Conservation (phyloP, 2,888 invertebrate genomes). For the Scaptodrosophila latifasciaeformis region DNA sequence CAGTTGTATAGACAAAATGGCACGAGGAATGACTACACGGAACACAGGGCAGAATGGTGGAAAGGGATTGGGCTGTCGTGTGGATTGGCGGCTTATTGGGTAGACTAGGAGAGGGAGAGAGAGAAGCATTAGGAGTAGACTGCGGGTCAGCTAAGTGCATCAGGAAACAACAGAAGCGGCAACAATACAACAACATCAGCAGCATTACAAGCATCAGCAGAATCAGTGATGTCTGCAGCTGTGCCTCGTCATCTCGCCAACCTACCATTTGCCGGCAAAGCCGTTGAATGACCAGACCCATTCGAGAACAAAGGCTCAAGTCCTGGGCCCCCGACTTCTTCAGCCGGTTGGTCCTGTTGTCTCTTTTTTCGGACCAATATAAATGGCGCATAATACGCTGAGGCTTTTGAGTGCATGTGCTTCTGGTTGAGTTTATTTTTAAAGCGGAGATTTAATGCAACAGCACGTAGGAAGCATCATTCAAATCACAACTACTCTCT, state of each 20-base stretch:
- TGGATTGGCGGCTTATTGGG: background rate
- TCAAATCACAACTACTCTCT: too few relatives aligned
- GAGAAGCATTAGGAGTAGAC: constrained; percentile 26
- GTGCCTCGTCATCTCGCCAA: background rate
- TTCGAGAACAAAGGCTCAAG: constrained; percentile 11
- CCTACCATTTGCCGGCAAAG: background rate
- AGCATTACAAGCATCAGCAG: background rate
- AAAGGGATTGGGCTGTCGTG: background rate
- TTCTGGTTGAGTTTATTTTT: constrained; percentile 19
- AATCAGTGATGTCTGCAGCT: background rate
- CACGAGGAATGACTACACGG: background rate
- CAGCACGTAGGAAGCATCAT: constrained; percentile 34
- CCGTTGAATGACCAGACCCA: constrained; percentile 10
- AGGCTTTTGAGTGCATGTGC: constrained; percentile 14
- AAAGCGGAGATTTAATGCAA: constrained; percentile 20
- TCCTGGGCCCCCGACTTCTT: too few relatives aligned
- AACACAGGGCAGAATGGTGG: constrained; percentile 1
- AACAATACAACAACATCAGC: constrained; percentile 27
- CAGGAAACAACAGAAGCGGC: constrained; percentile 28
- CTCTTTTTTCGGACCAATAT: constrained; percentile 2
- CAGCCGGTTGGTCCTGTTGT: background rate
- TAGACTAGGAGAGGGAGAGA: too few relatives aligned
- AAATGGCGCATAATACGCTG: constrained; percentile 29
- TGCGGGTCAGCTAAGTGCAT: constrained; percentile 55
- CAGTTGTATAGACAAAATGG: background rate